Conservation (phyloP, 2,888 invertebrate genomes). For the Drosophila engyochracea region DNA sequence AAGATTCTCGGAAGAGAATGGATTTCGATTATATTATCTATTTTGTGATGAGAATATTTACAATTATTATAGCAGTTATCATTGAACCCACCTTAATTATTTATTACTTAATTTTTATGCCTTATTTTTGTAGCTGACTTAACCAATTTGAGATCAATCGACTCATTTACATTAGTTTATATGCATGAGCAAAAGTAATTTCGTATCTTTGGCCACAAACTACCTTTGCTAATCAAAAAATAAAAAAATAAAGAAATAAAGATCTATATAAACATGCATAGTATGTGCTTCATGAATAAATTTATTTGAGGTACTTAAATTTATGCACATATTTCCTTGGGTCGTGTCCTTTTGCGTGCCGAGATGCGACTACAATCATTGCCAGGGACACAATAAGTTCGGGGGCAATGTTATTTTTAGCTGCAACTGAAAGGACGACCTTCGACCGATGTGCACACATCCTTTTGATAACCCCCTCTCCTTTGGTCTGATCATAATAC, state of each 20-base stretch:
- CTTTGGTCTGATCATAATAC: slow-evolving; percentile 46
- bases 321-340: background rate
- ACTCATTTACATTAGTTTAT: background rate
- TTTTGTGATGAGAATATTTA: background rate
- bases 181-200: background rate
- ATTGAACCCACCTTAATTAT: background rate
- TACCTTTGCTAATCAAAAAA: background rate
- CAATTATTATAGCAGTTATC: background rate
- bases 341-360: slow-evolving; percentile 14
- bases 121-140: background rate
- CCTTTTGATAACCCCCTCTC: slow-evolving; percentile 42
- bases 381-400: slow-evolving; percentile 51
- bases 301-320: background rate
- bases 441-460: slow-evolving; percentile 50
- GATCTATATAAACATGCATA: background rate
- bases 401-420: slow-evolving; percentile 53
- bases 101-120: background rate
- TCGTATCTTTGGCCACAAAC: background rate
- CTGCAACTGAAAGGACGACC: slow-evolving; percentile 49
- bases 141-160: background rate
- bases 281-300: slow-evolving; percentile 6
- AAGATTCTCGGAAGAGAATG: background rate
- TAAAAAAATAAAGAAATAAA: background rate
- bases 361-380: slow-evolving; percentile 32
- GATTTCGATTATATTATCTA: background rate